These are phyloP conservation scores for Catharus fuscescens DNA, from an alignment of 2,113 vertebrate genomes.

Conservation along the genomic window DNA sequence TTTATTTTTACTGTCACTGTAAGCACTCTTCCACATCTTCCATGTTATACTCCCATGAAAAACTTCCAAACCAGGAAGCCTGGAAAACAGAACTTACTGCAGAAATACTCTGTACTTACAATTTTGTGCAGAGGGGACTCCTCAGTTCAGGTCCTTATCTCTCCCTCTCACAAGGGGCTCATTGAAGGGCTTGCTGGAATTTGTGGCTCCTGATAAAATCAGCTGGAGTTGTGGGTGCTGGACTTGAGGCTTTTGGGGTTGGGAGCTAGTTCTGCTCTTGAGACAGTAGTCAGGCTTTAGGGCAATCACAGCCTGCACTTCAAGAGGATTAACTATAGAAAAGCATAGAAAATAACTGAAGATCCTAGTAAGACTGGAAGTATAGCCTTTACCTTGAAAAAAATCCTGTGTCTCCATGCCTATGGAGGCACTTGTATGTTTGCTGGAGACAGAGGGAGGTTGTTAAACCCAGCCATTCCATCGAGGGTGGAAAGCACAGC, in stretches of 20 bases:
- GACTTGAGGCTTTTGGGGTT: not conserved
- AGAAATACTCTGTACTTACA: not conserved
- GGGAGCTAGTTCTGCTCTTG: not conserved
- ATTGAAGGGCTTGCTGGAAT: not conserved
- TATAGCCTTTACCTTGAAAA: not conserved
- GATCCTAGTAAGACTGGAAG: not conserved
- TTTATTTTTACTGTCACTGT: not conserved
- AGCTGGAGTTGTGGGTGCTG: not conserved
- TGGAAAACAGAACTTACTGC: not conserved
- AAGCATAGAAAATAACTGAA: not conserved
- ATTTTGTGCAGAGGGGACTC: not conserved
- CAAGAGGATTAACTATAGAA: not conserved
- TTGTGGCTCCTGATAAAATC: not conserved
- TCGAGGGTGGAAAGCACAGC: not conserved
- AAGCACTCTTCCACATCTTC: not conserved
- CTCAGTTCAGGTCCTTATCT: not conserved
- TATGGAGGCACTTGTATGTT: not conserved
- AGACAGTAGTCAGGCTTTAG: not conserved
- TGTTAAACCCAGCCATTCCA: not conserved
- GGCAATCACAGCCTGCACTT: not conserved
- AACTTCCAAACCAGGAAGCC: not conserved
- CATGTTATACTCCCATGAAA: not conserved
- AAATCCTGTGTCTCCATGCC: accelerated
- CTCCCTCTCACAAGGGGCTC: not conserved
- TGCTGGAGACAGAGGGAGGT: not conserved